Percentiles rank a stretch among this genome's conserved stretches.
Evolutionary conservation across 2,113 vertebrate genomes (phyloP).

Genomic region (Prietella phreatophila): DNA sequence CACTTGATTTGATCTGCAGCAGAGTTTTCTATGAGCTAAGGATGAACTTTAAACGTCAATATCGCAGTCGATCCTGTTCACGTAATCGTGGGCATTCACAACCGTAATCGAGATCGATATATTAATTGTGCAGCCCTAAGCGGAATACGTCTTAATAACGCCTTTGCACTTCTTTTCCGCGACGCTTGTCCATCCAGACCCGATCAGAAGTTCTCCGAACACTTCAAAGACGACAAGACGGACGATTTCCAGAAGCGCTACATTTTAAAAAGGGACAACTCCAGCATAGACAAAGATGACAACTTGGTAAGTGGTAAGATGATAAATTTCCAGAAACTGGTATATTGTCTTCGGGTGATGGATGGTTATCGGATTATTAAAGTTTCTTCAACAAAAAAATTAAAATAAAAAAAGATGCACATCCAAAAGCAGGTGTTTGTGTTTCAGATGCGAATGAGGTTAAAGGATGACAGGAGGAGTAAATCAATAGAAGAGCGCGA

Average conservation of each 20-base stretch:
- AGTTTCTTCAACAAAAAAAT: not conserved
- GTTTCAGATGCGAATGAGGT: conserved; percentile 88
- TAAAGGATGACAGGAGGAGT: conserved; percentile 88
- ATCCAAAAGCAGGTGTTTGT: conserved; percentile 12
- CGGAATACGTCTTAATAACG: not conserved
- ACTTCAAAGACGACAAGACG: conserved; percentile 95
- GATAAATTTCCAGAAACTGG: no score
- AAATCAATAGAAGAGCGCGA: conserved; percentile 97
- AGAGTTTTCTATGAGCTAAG: no score
- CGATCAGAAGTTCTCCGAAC: conserved; percentile 98
- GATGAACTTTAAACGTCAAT: no score
- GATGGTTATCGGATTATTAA: conserved; percentile 10
- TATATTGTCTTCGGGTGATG: conserved; percentile 3
- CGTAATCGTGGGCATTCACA: no score
- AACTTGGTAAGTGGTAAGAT: conserved; percentile 74
- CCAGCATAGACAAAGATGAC: conserved; percentile 95
- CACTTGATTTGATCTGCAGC: no score
- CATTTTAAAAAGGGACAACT: conserved; percentile 98
- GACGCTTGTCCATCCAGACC: conserved; percentile 73
- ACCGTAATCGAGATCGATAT: no score
- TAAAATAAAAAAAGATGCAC: not conserved
- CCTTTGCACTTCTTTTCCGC: not conserved
- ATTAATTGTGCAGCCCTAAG: no score
- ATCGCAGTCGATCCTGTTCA: no score
- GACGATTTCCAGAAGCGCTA: conserved; percentile 98